Evolutionary conservation across 2,888 invertebrate genomes (phyloP).

Genomic region (Phragmatobia fuliginosa): DNA sequence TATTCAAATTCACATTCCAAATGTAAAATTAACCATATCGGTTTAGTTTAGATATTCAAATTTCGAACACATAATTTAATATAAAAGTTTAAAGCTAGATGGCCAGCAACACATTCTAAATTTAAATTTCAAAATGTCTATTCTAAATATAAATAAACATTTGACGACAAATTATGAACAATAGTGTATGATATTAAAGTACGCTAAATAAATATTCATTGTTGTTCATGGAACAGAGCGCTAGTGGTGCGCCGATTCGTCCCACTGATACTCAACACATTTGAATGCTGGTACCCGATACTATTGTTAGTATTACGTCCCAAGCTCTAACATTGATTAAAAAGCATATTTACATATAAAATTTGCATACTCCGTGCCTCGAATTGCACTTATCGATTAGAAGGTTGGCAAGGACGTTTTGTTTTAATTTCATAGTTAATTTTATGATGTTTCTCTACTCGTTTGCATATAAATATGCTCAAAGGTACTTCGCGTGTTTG

Average conservation of each 20-base stretch:
- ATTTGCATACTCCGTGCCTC: constrained; percentile 83
- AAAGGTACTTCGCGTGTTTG: constrained; percentile 52
- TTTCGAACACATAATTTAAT: constrained; percentile 3
- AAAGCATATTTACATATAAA: constrained; percentile 77
- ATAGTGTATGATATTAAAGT: constrained; percentile 66
- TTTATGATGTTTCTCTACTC: constrained; percentile 51
- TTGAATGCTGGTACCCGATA: constrained; percentile 78
- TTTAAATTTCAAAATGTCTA: constrained; percentile 26
- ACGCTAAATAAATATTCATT: constrained; percentile 83
- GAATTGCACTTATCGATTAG: constrained; percentile 80
- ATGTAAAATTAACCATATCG: neutral
- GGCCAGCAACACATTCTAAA: constrained; percentile 3
- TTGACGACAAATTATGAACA: constrained; percentile 75
- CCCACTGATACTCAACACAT: constrained; percentile 72
- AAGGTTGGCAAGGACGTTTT: constrained; percentile 57
- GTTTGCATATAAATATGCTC: constrained; percentile 52
- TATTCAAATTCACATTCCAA: neutral
- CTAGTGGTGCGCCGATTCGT: constrained; percentile 65
- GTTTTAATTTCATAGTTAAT: constrained; percentile 57
- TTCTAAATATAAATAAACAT: constrained; percentile 48
- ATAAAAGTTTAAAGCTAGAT: neutral
- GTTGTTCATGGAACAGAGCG: constrained; percentile 64
- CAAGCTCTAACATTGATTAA: constrained; percentile 80
- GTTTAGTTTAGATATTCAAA: constrained; percentile 5
- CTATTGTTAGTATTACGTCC: constrained; percentile 73